Evolutionary conservation across 1,140 invertebrate species (phyloP).

Genomic region (Dinothrombium tinctorium): DNA sequence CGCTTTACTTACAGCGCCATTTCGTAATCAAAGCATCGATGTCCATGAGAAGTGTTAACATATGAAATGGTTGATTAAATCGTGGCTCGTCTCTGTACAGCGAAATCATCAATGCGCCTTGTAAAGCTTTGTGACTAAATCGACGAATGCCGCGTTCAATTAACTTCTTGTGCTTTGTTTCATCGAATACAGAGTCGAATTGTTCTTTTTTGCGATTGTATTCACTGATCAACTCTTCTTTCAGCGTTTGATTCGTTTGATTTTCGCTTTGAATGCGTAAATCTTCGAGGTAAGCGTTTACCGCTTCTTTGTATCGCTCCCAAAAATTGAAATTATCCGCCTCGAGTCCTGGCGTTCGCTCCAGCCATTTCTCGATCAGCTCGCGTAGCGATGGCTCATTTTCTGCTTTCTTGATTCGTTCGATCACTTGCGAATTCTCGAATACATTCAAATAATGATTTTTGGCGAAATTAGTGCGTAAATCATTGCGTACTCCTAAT

Average conservation of each 20-base stretch:
- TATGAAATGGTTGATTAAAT: constrained; percentile 87
- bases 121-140: constrained; percentile 66
- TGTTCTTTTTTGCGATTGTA: constrained; percentile 29
- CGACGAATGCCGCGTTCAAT: constrained; percentile 41
- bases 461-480: constrained; percentile 77
- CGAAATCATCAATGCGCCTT: constrained; percentile 91
- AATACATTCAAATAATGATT: constrained; percentile 60
- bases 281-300: constrained; percentile 42
- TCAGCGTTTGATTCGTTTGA: constrained; percentile 12
- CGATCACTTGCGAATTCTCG: constrained; percentile 41
- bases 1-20: constrained; percentile 70
- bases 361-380: constrained; percentile 68
- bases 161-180: constrained; percentile 16
- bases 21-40: constrained; percentile 96
- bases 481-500: constrained; percentile 62
- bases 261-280: constrained; percentile 26
- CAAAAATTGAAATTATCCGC: constrained; percentile 69
- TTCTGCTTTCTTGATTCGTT: constrained; percentile 47
- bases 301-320: constrained; percentile 58
- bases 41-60: constrained; percentile 80
- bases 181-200: constrained; percentile 71
- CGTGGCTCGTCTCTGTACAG: constrained; percentile 85
- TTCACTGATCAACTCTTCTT: constrained; percentile 4
- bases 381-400: constrained; percentile 53
- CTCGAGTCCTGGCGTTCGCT: constrained; percentile 72